Evolutionary conservation across 2,888 invertebrate genomes (phyloP), one percentile per base, ranked within the genome.

Genomic region (Saturnia pavonia): DNA sequence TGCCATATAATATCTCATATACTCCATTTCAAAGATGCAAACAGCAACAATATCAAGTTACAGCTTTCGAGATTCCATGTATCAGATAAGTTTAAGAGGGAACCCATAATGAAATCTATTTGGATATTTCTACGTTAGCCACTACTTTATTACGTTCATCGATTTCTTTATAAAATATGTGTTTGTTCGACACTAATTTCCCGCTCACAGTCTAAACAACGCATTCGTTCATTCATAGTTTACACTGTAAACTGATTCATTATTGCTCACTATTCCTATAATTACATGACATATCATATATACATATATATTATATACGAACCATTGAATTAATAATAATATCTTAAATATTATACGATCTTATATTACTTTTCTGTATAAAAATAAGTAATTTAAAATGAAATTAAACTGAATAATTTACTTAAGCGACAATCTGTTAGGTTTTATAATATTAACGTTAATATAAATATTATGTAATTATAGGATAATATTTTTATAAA

Each of bases 201-300:
- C 25, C 40, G 65, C 34, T 40, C 19, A 65, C 69, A 72, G 68
- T 72, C 68, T 72, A 71, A 65, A 67, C 69, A 65, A 25, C 70
- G 67, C 66, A 71, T 72, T 42, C 66, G 66, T 77, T 76, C 83
- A 84, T 82, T 84, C 82, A 81, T 80, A 71, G 60, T 69, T 77
- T 69, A 72, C 48, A 45, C 42, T 67, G 54, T 70, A 80, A n/a
- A 82, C 84, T 74, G 76, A 81, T 84, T 86, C 84, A 86, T 86
- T 86, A 86, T 83, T 83, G 80, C 73, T 68, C 48, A 68, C 68
- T 68, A 60, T 40, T 71, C 45, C 68, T 68, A 65, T 65, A 19
- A 40, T n/a, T 40, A 6, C n/a, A 65, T 40, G 40, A 40, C 25
- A 65, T n/a, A 65, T n/a, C 11, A 7, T n/a, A 65, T n/a, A 63